Evolutionary conservation across 2,888 invertebrate genomes (phyloP).

Genomic region (Chironomus tentans): DNA sequence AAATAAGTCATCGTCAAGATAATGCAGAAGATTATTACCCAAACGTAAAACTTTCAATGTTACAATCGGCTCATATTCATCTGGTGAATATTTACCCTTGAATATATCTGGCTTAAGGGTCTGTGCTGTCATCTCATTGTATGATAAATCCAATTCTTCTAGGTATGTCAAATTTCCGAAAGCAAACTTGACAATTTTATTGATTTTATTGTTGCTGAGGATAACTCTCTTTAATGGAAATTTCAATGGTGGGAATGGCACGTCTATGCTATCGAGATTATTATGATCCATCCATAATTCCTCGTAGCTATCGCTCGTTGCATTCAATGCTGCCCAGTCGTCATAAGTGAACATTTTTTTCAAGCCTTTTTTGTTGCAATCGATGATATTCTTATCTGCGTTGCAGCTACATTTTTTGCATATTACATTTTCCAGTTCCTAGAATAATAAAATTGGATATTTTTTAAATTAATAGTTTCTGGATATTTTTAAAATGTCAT

Average conservation of each 20-base stretch:
- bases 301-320: constrained; percentile 29
- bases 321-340: constrained; percentile 45
- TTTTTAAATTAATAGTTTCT: no score
- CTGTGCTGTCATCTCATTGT: constrained; percentile 55
- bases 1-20: constrained; percentile 62
- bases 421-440: constrained; percentile 35
- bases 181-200: constrained; percentile 49
- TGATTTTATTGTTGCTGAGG: constrained; percentile 55
- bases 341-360: constrained; percentile 45
- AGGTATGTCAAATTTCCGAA: constrained; percentile 56
- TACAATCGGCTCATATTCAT: constrained; percentile 34
- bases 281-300: constrained; percentile 37
- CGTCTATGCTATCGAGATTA: constrained; percentile 33
- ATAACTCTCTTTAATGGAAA: constrained; percentile 45
- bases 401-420: constrained; percentile 50
- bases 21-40: constrained; percentile 60
- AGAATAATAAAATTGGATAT: neutral
- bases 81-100: constrained; percentile 43
- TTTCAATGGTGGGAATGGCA: constrained; percentile 45
- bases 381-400: constrained; percentile 40
- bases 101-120: constrained; percentile 56
- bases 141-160: constrained; percentile 55
- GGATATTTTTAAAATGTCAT: no score
- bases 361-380: constrained; percentile 48
- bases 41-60: constrained; percentile 43